These are phyloP conservation scores for Origma solitaria DNA, from an alignment of 2,113 vertebrate species.

Conservation along the genomic window DNA sequence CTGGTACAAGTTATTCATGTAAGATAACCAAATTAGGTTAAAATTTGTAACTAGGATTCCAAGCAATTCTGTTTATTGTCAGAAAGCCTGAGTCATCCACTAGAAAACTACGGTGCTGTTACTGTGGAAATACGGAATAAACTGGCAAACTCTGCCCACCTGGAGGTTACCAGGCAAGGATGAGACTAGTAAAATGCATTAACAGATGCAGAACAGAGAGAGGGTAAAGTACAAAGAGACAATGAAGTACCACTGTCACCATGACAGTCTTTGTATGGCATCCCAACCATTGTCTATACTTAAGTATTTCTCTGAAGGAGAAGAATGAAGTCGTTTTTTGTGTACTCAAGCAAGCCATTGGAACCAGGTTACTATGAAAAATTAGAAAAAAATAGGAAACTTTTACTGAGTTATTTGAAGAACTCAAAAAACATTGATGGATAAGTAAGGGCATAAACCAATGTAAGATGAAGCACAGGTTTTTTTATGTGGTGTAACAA, in stretches of 20 bases:
- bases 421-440: background rate
- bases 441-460: background rate
- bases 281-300: background rate
- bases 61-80: background rate
- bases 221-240: slow-evolving; percentile 8
- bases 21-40: background rate
- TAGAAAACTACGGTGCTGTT: background rate
- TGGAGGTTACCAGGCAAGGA: slow-evolving; percentile 21
- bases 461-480: background rate
- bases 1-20: background rate
- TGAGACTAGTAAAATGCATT: slow-evolving; percentile 11
- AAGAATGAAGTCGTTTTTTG: background rate
- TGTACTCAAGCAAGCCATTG: background rate
- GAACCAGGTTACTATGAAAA: background rate
- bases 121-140: background rate
- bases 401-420: background rate
- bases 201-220: slow-evolving; percentile 5
- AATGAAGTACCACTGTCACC: background rate
- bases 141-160: background rate
- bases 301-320: background rate
- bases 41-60: background rate
- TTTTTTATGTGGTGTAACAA: background rate
- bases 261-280: background rate
- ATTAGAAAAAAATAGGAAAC: background rate
- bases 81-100: background rate